These are phyloP conservation scores for Digitonthophagus gazella DNA, from an alignment of 2,888 invertebrate species.

Conservation along the genomic window DNA sequence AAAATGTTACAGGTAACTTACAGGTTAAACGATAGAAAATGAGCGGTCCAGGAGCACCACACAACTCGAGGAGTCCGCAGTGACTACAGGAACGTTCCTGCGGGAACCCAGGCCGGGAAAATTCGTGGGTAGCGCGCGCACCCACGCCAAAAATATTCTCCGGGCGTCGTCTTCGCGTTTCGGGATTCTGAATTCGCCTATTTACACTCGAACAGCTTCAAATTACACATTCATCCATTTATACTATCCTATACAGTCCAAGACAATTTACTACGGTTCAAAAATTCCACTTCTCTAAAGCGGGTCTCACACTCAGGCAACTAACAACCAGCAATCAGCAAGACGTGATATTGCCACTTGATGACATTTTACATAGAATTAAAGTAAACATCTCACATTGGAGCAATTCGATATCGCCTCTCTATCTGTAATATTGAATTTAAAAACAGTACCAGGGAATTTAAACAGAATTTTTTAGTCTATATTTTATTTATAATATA, in stretches of 20 bases:
- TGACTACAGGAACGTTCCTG: slow-evolving; percentile 43
- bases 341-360: too few species aligned
- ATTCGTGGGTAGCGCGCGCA: slow-evolving; percentile 34
- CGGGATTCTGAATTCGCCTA: not conserved
- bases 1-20: slow-evolving; percentile 37
- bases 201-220: not conserved
- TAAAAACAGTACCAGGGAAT: too few species aligned
- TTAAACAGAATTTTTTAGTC: not conserved
- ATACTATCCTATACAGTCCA: too few species aligned
- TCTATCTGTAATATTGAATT: too few species aligned
- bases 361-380: too few species aligned
- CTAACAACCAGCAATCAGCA: too few species aligned
- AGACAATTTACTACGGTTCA: not conserved
- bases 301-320: too few species aligned
- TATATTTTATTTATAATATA: too few species aligned
- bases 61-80: slow-evolving; percentile 53
- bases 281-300: slow-evolving; percentile 17
- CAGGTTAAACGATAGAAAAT: slow-evolving; percentile 44
- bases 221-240: not conserved
- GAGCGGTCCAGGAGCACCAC: slow-evolving; percentile 53
- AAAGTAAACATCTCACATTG: too few species aligned
- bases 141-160: slow-evolving; percentile 24
- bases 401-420: too few species aligned
- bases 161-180: not conserved
- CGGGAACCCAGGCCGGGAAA: slow-evolving; percentile 29